phyloP scores from a whole-genome alignment of 2,888 invertebrate species.

The Drosophila mercatorum region DNA sequence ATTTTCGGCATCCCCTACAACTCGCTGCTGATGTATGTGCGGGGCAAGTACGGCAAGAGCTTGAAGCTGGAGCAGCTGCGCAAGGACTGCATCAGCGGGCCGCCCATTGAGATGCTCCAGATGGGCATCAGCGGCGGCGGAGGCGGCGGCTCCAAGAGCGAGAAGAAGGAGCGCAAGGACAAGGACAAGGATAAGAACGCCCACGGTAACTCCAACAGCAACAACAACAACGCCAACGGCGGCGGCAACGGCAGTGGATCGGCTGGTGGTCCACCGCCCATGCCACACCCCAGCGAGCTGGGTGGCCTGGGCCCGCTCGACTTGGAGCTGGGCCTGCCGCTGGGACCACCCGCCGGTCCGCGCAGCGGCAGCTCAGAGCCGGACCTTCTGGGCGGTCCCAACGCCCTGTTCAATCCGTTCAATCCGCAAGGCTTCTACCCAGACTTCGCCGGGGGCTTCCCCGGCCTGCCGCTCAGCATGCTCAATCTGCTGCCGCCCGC shows the following conservation, averaged over 20 bases:
- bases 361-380: conserved; percentile 89
- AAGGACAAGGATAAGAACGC: conserved; percentile 71
- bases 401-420: conserved; percentile 91
- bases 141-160: conserved; percentile 63
- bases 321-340: conserved; percentile 72
- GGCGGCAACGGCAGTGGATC: conserved; percentile 5
- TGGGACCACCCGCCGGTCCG: conserved; percentile 82
- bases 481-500: conserved; percentile 91
- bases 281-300: conserved; percentile 65
- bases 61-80: conserved; percentile 94
- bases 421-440: conserved; percentile 91
- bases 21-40: conserved; percentile 95
- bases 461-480: conserved; percentile 92
- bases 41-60: conserved; percentile 97
- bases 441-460: conserved; percentile 92
- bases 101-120: conserved; percentile 89
- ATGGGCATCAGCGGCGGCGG: conserved; percentile 86
- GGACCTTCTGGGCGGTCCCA: conserved; percentile 87
- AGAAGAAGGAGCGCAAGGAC: conserved; percentile 75
- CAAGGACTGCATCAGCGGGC: conserved; percentile 94
- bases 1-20: conserved; percentile 97
- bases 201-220: conserved; percentile 23
- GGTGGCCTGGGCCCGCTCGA: conserved; percentile 61
- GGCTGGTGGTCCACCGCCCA: conserved; percentile 42
- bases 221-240: conserved; percentile 27